phyloP scores from a whole-genome alignment of 53 echinoderm and acorn worm genomes.

The Astropecten irregularis region DNA sequence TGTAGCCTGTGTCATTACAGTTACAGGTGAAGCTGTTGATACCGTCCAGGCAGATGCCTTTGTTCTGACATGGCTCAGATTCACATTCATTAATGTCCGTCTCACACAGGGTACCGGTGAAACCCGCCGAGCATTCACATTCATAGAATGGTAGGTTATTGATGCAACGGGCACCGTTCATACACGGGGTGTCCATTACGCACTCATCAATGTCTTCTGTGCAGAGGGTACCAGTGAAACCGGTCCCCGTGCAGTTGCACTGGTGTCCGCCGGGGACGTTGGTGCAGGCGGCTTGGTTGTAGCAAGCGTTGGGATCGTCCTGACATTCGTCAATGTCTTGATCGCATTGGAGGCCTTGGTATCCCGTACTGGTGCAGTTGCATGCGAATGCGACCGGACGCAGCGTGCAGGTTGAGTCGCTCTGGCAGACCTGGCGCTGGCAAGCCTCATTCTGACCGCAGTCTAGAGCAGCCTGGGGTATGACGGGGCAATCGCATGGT shows the following conservation, averaged over 20 bases:
- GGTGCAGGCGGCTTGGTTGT: slow-evolving; percentile 58
- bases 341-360: slow-evolving; percentile 63
- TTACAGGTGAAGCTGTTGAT: slow-evolving; percentile 67
- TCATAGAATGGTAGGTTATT: slow-evolving; percentile 71
- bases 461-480: slow-evolving; percentile 52
- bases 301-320: slow-evolving; percentile 30
- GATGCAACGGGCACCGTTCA: slow-evolving; percentile 71
- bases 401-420: slow-evolving; percentile 50
- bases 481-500: slow-evolving; percentile 73
- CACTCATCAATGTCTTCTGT: slow-evolving; percentile 83
- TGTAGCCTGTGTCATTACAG: slow-evolving; percentile 77
- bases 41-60: slow-evolving; percentile 64
- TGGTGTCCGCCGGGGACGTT: slow-evolving; percentile 58
- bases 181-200: slow-evolving; percentile 52
- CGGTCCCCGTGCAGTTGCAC: slow-evolving; percentile 77
- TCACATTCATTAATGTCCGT: slow-evolving; percentile 79
- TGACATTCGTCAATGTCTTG: slow-evolving; percentile 79
- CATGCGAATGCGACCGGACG: slow-evolving; percentile 67
- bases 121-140: slow-evolving; percentile 72
- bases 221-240: slow-evolving; percentile 72
- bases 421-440: slow-evolving; percentile 55
- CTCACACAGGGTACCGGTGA: slow-evolving; percentile 61
- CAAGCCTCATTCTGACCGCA: slow-evolving; percentile 77
- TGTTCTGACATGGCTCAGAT: slow-evolving; percentile 37
- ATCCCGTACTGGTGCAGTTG: slow-evolving; percentile 71